These are phyloP conservation scores for Cryptus viduatorius DNA, from an alignment of 2,888 invertebrate genomes.

Conservation along the genomic window DNA sequence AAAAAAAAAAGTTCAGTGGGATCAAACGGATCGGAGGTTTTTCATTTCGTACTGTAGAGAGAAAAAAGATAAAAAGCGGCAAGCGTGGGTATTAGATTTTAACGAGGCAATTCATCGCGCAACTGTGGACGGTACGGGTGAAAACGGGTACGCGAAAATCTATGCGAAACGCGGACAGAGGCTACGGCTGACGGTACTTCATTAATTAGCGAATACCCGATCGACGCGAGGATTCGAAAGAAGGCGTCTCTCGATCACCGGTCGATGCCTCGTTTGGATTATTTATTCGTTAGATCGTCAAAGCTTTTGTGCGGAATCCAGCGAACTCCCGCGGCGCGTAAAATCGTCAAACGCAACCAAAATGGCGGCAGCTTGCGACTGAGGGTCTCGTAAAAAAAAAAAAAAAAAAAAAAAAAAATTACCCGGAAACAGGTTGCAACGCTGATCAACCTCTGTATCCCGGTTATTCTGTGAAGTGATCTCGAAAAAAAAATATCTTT, in stretches of 20 bases:
- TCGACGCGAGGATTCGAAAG: slow-evolving; percentile 34
- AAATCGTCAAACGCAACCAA: slow-evolving; percentile 19
- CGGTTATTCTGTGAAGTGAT: background rate
- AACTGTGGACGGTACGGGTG: slow-evolving; percentile 33
- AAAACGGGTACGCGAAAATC: slow-evolving; percentile 33
- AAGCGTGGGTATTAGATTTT: slow-evolving; percentile 69
- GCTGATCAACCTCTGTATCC: background rate
- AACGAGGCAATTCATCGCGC: slow-evolving; percentile 72
- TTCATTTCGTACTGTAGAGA: slow-evolving; percentile 32
- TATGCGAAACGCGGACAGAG: slow-evolving; percentile 21
- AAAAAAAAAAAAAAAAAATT: too few species aligned
- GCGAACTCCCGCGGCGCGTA: background rate
- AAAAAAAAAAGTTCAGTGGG: slow-evolving; percentile 58
- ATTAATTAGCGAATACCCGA: slow-evolving; percentile 60
- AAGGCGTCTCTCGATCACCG: slow-evolving; percentile 43
- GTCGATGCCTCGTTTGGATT: slow-evolving; percentile 37
- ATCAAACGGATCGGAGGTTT: slow-evolving; percentile 55
- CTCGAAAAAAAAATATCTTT: background rate
- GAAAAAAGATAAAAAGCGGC: slow-evolving; percentile 1
- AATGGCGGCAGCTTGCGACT: background rate
- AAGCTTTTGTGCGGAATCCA: slow-evolving; percentile 14
- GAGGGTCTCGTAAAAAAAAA: background rate
- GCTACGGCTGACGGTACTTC: slow-evolving; percentile 20
- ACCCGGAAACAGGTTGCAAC: slow-evolving; percentile 15
- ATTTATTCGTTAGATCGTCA: slow-evolving; percentile 33